Conservation (phyloP, 2,888 invertebrate genomes). For the Caenorhabditis sp. region DNA sequence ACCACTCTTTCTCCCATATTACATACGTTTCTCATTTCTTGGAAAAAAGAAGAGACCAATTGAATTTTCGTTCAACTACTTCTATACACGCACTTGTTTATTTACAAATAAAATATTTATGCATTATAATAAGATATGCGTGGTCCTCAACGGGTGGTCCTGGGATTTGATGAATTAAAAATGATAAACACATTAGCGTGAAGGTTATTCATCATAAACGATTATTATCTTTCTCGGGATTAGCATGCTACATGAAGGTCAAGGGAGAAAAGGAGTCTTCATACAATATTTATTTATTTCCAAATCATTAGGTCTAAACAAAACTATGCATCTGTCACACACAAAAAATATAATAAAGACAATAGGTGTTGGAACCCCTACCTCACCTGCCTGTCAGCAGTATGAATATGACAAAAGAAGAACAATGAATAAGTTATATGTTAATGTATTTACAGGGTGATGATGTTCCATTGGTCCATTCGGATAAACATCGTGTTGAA, state of each 20-base stretch:
- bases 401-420: background rate
- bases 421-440: background rate
- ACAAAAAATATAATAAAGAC: background rate
- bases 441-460: constrained; percentile 31
- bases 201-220: constrained; percentile 29
- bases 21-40: background rate
- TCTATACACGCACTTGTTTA: constrained; percentile 2
- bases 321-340: constrained; percentile 5
- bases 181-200: constrained; percentile 35
- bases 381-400: background rate
- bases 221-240: constrained; percentile 28
- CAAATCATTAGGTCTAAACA: constrained; percentile 6
- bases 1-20: background rate
- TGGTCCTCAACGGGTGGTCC: background rate
- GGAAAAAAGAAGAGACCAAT: background rate
- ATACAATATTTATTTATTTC: constrained; percentile 1
- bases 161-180: constrained; percentile 1
- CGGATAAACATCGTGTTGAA: constrained; percentile 59
- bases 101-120: constrained; percentile 1
- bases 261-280: background rate
- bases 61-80: background rate
- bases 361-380: background rate
- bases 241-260: background rate
- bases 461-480: constrained; percentile 42
- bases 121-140: too few species aligned